Evolutionary conservation across 2,113 vertebrate genomes (phyloP), one percentile per base, ranked within the genome.

Genomic region (Lepisosteus oculatus): DNA sequence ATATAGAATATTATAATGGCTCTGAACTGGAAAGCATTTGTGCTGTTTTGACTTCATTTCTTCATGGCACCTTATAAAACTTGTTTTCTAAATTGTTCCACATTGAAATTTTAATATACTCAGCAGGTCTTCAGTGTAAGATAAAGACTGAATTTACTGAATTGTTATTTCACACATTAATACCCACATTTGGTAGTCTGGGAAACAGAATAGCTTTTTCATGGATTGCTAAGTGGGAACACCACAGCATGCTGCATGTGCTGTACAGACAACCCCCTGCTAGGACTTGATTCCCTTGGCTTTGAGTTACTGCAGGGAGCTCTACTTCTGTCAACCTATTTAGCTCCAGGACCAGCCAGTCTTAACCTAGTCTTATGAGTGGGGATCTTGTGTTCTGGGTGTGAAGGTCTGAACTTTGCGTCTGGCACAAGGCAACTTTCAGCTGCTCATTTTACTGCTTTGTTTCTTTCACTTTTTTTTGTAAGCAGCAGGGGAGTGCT

Each of bases 301-400:
- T 72, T 55, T 81, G 80, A 84, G 72, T 80, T 84, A 80, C 80
- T 79, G 80, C 78, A 68, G 51, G 55, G 73, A 64, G 66, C 76
- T 74, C 70, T 76, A 82, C 79, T 78, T 76, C 80, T 81, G 80
- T 84, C 80, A 77, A 81, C 70, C 76, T 63, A 65, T 77, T 67
- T 73, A 77, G 77, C 82, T 77, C 71, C 68, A 80, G 80, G 82
- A 84, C 71, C 78, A 78, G 78, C 82, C 78, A 81, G 81, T 84
- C 82, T 80, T 84, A 78, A 81, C 76, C 74, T 80, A 84, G 81
- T 84, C 79, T 81, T 71, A 75, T 77, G 79, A 84, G 81, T 81
- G 78, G 75, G 73, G 29, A 29, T 70, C 76, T 71, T 78, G 55
- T 71, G 78, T 78, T 77, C 78, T 75, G 75, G 76, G 74, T 72